Base-by-base conservation (phyloP, 2,113 vertebrate genomes). In the Notothenia coriiceps region DNA sequence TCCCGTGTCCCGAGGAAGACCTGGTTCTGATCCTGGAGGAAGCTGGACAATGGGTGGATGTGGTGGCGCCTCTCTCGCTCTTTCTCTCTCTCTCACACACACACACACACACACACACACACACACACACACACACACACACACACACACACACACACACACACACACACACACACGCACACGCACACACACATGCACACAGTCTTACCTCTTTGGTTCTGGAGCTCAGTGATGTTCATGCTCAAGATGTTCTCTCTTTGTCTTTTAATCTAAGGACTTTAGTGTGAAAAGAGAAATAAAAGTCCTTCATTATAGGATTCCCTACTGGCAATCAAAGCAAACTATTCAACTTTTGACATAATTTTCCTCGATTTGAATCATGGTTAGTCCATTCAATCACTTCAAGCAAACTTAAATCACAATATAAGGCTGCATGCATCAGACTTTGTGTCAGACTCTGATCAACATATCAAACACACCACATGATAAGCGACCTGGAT, bases 31-130 rank as follows among this genome's bases (percentile, higher is more conserved):
- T 66, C 66, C 56, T 64, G 74, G 68, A 90, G 94, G 91, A 95
- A 95, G 74, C 90, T 69, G 86, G 87, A 95, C 94, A 95, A 95
- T 94, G 56, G 77, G 10, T 92, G 94, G 94, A 95, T 95, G 88
- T 94, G 80, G 80, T 62, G 85, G 80, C 50, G 81, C 75, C 91
- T 62, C 20, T 29, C 50, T 90, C 55, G 57, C 70, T 83, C 55
- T 63, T 57, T 43, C 49, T 35, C 70, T 57, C 5, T 47, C 15
- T 44, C 35, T 60, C n/a, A 35, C 55, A 55, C 64, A 70, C 29
- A 43, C 29, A 46, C 17, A 35, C 29, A 22, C 25, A 62, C 43
- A 44, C 64, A 65, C 68, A 29, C 81, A 44, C 55, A 57, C 29
- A 29, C 29, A 29, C 29, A 25, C 29, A 29, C 29, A 29, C 29